These are phyloP conservation scores for Sinocyclocheilus anophthalmus DNA, from an alignment of 2,113 vertebrate species.

Conservation along the genomic window DNA sequence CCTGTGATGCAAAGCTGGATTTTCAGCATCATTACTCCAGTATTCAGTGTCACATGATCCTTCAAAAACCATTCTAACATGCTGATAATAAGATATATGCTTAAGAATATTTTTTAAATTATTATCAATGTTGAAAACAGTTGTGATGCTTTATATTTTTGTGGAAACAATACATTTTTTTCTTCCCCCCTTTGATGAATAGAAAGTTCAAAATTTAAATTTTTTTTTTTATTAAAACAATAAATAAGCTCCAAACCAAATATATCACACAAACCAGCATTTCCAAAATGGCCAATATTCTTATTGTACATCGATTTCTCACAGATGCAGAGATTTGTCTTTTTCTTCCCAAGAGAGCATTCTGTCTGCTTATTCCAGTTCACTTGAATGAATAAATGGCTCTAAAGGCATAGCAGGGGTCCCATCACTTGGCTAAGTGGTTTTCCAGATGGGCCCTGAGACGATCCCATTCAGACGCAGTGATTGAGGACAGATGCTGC, in stretches of 20 bases:
- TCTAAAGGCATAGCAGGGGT: conserved; percentile 1
- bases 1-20: too few relatives aligned
- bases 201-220: not conserved
- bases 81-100: not conserved
- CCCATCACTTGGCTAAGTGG: not conserved
- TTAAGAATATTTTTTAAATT: not conserved
- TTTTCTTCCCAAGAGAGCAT: conserved; percentile 4
- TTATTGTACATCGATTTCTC: not conserved
- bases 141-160: not conserved
- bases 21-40: too few relatives aligned
- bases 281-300: not conserved
- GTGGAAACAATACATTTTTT: too few relatives aligned
- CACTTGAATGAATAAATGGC: conserved; percentile 10
- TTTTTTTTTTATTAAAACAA: too few relatives aligned
- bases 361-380: conserved; percentile 10
- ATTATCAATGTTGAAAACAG: not conserved
- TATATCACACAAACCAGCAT: not conserved
- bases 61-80: too few relatives aligned
- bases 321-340: not conserved
- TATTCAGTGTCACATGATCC: too few relatives aligned
- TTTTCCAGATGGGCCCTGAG: conserved; percentile 5
- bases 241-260: too few relatives aligned
- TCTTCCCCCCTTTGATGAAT: not conserved
- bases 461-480: not conserved
- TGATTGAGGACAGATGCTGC: conserved; percentile 5